A percentile compares a stretch with the other conserved stretches of the same genome.
phyloP scores from a whole-genome alignment of 2,797 vertebrate species.

The Acipenser ruthenus region DNA sequence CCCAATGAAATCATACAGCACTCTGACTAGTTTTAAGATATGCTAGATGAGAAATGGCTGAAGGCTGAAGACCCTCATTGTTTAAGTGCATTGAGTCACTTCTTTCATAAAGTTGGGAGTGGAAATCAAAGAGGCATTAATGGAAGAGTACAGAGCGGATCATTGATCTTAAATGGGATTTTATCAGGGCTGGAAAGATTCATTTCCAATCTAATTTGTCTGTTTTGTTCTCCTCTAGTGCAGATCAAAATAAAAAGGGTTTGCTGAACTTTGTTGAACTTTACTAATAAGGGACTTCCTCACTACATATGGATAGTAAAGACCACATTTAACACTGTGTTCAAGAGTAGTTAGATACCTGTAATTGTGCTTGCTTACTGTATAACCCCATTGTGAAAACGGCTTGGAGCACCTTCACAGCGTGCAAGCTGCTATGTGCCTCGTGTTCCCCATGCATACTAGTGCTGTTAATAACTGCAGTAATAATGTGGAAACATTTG shows the following conservation, averaged over 20 bases:
- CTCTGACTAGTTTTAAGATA: conserved; percentile 36
- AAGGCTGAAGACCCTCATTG: conserved; percentile 53
- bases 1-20: conserved; percentile 59
- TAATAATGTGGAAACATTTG: too few relatives aligned
- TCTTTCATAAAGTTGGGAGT: conserved; percentile 37
- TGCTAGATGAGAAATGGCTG: conserved; percentile 47
- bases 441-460: too few relatives aligned
- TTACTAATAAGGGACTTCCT: too few relatives aligned
- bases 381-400: too few relatives aligned
- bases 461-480: too few relatives aligned
- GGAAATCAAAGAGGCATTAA: conserved; percentile 32
- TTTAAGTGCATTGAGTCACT: conserved; percentile 52
- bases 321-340: too few relatives aligned
- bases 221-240: background rate
- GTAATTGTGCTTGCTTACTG: too few relatives aligned
- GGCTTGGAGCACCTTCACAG: background rate
- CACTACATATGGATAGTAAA: too few relatives aligned
- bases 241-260: background rate
- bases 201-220: conserved; percentile 5
- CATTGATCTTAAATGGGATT: conserved; percentile 6
- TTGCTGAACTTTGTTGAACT: background rate
- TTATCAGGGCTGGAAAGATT: conserved; percentile 3
- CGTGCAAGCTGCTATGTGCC: too few relatives aligned
- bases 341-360: too few relatives aligned
- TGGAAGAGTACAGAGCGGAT: background rate